These are phyloP conservation scores for Etheostoma perlongum DNA, from an alignment of 2,797 vertebrate species.

Conservation along the genomic window DNA sequence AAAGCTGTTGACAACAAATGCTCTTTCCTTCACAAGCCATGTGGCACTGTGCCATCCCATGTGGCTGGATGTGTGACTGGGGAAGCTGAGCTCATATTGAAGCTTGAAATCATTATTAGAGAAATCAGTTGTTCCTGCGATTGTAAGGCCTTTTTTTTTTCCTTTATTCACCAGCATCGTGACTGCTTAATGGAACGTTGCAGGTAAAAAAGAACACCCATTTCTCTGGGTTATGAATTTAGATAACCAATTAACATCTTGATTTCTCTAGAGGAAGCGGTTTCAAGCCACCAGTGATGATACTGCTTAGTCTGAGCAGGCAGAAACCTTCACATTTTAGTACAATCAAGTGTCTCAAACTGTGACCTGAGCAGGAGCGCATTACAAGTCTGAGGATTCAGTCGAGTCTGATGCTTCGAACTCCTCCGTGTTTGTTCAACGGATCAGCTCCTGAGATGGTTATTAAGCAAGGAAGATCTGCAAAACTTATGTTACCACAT, in stretches of 20 bases:
- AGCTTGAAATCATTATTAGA: slow-evolving; percentile 11
- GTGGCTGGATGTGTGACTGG: slow-evolving; percentile 37
- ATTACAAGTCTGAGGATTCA: background rate
- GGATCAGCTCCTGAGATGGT: too few relatives aligned
- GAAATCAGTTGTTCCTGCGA: too few relatives aligned
- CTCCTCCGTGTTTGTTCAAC: background rate
- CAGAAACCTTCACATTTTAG: slow-evolving; percentile 9
- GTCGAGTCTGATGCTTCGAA: background rate
- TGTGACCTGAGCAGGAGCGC: slow-evolving; percentile 25
- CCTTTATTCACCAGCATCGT: background rate
- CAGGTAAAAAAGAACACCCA: slow-evolving; percentile 25
- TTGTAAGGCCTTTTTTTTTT: too few relatives aligned
- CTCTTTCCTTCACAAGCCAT: slow-evolving; percentile 2
- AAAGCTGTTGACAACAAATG: slow-evolving; percentile 7
- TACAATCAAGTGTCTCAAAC: slow-evolving; percentile 25
- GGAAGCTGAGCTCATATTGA: slow-evolving; percentile 14
- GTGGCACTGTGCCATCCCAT: slow-evolving; percentile 25
- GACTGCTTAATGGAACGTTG: background rate
- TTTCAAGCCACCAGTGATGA: slow-evolving; percentile 15
- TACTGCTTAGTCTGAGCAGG: slow-evolving; percentile 5
- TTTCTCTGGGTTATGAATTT: slow-evolving; percentile 46
- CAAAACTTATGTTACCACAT: background rate
- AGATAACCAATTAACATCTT: slow-evolving; percentile 33
- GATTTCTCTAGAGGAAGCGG: slow-evolving; percentile 37
- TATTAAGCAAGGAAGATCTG: background rate